Evolutionary conservation across 2,888 invertebrate species (phyloP), one percentile per base, ranked within the genome.

Genomic region (Priocnemis perturbator): DNA sequence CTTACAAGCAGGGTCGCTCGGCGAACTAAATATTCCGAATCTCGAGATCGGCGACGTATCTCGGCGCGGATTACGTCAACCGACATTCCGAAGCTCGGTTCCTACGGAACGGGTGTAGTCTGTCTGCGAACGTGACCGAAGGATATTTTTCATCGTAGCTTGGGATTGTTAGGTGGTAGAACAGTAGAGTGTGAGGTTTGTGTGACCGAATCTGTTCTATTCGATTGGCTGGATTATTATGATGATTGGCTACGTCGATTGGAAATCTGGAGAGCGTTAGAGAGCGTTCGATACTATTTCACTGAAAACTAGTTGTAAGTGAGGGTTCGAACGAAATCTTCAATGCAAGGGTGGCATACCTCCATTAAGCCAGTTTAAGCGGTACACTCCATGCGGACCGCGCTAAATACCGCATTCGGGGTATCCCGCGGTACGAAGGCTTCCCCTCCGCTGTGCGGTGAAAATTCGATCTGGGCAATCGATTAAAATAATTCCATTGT

Each of bases 331-430:
- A 66, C 62, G 56, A 67, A 30, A 66, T 50, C 47, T 63, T 65
- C 50, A 65, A 23, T 64, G 19, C 17, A 15, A 7, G 26, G 60
- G 52, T 57, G 63, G 45, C 67, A 37, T 57, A 52, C 69, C 45
- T 62, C 69, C 71, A 77, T 77, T 77, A 77, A 67, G 64, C 56
- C 69, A 77, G 69, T 77, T 77, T 67, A 71, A 64, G 66, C 26
- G 64, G 64, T 61, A 56, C 60, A 67, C 66, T 71, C 67, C 53
- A 55, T 44, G 7, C 57, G 20, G 63, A 47, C 23, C 20, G 59
- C 37, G 50, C 74, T 62, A 66, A 74, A 76, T 68, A 68, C 74
- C 64, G 45, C 71, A 66, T 69, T 71, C 62, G 55, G 66, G 67
- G 66, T 67, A 62, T 61, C 66, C 60, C 21, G 66, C 62, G 75